A percentile compares a stretch with the other conserved stretches of the same genome.
Conservation (phyloP, 2,113 vertebrate species). For the Crotalus horridus region DNA sequence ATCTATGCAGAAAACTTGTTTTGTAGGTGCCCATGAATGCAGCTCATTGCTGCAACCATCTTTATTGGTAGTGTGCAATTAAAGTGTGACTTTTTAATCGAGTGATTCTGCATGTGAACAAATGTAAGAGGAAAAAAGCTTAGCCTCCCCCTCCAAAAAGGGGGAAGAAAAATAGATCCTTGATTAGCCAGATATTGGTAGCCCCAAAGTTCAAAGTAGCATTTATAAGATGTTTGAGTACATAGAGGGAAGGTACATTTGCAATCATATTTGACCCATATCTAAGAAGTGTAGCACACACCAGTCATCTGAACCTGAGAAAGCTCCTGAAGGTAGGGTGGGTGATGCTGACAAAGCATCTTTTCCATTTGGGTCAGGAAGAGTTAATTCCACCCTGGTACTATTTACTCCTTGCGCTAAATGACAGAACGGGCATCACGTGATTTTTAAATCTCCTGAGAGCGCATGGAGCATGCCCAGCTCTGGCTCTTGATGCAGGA, state of each 20-base stretch:
- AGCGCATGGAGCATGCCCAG: constrained; percentile 74
- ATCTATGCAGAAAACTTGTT: neutral
- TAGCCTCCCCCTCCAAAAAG: neutral
- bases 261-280: neutral
- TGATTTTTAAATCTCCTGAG: constrained; percentile 62
- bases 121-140: neutral
- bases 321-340: neutral
- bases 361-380: neutral
- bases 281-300: neutral
- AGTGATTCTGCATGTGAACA: neutral
- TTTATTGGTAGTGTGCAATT: neutral
- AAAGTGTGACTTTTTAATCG: neutral
- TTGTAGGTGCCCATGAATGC: neutral
- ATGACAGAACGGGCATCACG: constrained; percentile 69
- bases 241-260: neutral
- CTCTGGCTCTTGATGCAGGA: constrained; percentile 65
- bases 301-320: neutral
- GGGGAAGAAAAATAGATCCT: neutral
- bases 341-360: neutral
- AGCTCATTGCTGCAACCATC: neutral
- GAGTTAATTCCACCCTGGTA: constrained; percentile 4
- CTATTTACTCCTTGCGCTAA: constrained; percentile 67
- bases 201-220: neutral
- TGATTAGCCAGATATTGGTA: neutral
- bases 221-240: neutral